Evolutionary conservation across 2,888 invertebrate genomes (phyloP).

Genomic region (Busseola fusca): DNA sequence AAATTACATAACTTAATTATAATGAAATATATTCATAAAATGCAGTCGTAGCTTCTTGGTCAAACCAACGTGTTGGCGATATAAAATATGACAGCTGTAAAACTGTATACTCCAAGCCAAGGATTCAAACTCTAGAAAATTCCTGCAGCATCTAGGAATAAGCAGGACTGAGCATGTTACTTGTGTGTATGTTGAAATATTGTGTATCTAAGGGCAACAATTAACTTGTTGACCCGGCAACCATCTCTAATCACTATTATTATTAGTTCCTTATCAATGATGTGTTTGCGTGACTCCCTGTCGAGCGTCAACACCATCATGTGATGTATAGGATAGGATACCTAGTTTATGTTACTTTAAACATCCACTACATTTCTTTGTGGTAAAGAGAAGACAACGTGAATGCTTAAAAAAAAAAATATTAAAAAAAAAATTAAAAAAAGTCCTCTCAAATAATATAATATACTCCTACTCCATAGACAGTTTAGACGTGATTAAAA

Average conservation of each 20-base stretch:
- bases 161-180: constrained; percentile 20
- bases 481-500: no score
- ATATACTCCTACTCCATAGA: no score
- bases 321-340: no score
- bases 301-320: constrained; percentile 65
- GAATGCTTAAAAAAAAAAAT: background rate
- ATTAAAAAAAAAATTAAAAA: no score
- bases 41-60: no score
- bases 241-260: constrained; percentile 68
- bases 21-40: no score
- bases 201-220: constrained; percentile 68
- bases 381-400: background rate
- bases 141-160: constrained; percentile 9
- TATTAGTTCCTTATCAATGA: constrained; percentile 68
- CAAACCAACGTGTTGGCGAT: no score
- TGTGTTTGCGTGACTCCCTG: constrained; percentile 72
- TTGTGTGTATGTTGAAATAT: constrained; percentile 60
- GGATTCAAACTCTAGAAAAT: constrained; percentile 16
- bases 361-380: background rate
- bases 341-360: background rate
- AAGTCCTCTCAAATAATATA: no score
- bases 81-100: no score
- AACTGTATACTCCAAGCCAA: no score
- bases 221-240: constrained; percentile 83
- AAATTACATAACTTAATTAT: no score